Conservation (phyloP, 2,888 invertebrate genomes). For the Zaprionus lineosus region DNA sequence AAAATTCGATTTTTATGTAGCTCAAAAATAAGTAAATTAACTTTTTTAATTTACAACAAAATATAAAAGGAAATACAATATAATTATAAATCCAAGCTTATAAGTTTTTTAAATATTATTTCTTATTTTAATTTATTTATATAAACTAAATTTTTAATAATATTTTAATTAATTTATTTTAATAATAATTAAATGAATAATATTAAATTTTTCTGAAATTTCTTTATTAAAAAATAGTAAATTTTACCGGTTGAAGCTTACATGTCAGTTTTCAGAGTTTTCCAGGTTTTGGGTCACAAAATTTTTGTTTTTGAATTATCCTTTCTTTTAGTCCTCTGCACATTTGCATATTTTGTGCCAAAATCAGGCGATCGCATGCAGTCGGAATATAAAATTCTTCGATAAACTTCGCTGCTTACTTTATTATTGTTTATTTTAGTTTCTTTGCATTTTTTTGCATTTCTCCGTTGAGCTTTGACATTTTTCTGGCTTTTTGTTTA, state of each 20-base stretch:
- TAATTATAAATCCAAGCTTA: no score
- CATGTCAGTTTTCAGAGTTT: conserved; percentile 25
- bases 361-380: conserved; percentile 61
- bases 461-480: conserved; percentile 9
- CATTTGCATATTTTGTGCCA: conserved; percentile 57
- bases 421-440: conserved; percentile 19
- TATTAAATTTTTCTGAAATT: no score
- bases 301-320: conserved; percentile 13
- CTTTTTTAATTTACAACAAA: no score
- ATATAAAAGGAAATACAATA: no score
- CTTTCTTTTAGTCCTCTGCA: conserved; percentile 28
- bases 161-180: no score
- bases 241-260: conserved; percentile 23
- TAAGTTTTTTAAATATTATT: no score
- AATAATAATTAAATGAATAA: no score
- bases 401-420: conserved; percentile 4
- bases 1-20: no score
- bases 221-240: no score
- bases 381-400: conserved; percentile 37
- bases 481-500: conserved; percentile 15
- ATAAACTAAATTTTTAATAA: no score
- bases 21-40: no score
- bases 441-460: conserved; percentile 25
- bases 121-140: no score
- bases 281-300: conserved; percentile 15